Conservation (phyloP, 2,888 invertebrate species). For the Crioceris asparagi region DNA sequence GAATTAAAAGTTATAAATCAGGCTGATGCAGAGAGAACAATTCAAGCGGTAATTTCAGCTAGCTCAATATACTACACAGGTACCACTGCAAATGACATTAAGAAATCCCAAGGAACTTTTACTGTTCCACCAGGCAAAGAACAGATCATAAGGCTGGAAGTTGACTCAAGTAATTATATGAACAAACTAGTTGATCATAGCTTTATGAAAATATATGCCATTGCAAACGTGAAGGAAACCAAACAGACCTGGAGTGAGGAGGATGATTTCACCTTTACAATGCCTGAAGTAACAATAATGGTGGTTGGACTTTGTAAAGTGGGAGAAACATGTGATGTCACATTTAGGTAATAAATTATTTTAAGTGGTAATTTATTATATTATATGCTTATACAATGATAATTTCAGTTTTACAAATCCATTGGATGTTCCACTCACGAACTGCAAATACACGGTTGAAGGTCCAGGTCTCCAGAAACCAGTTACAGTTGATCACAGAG, state of each 20-base stretch:
- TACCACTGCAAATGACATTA: constrained; percentile 55
- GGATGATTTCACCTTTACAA: constrained; percentile 69
- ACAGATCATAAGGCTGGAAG: constrained; percentile 29
- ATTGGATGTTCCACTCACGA: constrained; percentile 49
- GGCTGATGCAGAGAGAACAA: constrained; percentile 44
- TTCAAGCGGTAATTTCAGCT: constrained; percentile 55
- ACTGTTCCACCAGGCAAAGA: constrained; percentile 41
- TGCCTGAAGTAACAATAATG: constrained; percentile 58
- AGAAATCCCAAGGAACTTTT: constrained; percentile 56
- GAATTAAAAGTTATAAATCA: constrained; percentile 55
- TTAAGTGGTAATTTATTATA: background rate
- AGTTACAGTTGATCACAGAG: constrained; percentile 20
- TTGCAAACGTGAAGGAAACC: constrained; percentile 68
- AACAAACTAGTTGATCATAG: constrained; percentile 72
- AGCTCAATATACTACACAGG: constrained; percentile 71
- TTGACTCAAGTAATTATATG: constrained; percentile 40
- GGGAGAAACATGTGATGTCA: constrained; percentile 45
- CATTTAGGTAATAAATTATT: constrained; percentile 34
- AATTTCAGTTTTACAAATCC: constrained; percentile 61
- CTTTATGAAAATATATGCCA: constrained; percentile 67
- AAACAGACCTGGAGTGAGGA: constrained; percentile 74
- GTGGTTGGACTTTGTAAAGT: constrained; percentile 40
- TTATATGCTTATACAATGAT: constrained; percentile 16
- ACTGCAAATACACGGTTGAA: constrained; percentile 59
- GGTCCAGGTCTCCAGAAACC: constrained; percentile 48